phyloP scores from a whole-genome alignment of 2,888 invertebrate species.

The Chironomus riparius region DNA sequence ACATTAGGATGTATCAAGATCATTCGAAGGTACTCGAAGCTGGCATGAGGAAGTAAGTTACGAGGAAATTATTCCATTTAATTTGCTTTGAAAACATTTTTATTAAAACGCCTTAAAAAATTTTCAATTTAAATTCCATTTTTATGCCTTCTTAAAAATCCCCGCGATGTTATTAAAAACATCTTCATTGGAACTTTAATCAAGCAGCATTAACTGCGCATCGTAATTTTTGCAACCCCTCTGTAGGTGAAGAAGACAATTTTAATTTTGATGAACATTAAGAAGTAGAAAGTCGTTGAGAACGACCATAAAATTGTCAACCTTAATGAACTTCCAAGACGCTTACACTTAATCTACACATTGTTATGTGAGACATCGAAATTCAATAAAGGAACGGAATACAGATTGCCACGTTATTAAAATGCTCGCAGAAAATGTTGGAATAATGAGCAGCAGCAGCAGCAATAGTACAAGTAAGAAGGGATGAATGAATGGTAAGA shows the following conservation, averaged over 20 bases:
- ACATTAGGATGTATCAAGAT: too few species aligned
- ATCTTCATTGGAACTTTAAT: neutral
- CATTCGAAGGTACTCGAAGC: too few species aligned
- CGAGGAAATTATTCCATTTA: neutral
- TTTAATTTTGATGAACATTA: conserved; percentile 3
- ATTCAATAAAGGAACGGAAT: neutral
- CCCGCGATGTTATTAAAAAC: neutral
- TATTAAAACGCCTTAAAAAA: neutral
- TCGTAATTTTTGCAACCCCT: neutral
- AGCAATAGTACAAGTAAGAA: neutral
- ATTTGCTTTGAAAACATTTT: neutral
- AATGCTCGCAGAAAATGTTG: neutral
- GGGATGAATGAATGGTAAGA: neutral
- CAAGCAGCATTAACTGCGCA: neutral
- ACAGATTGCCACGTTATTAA: conserved; percentile 16
- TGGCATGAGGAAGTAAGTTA: too few species aligned
- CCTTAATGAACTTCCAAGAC: conserved; percentile 1
- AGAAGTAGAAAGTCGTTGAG: neutral
- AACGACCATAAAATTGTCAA: neutral
- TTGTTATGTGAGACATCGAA: neutral
- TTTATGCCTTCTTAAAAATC: neutral
- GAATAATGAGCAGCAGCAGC: neutral
- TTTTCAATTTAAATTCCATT: neutral
- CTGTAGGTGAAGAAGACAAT: neutral
- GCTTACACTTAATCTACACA: neutral